Conservation (phyloP, 2,797 vertebrate species). For the Hemibagrus guttatus region DNA sequence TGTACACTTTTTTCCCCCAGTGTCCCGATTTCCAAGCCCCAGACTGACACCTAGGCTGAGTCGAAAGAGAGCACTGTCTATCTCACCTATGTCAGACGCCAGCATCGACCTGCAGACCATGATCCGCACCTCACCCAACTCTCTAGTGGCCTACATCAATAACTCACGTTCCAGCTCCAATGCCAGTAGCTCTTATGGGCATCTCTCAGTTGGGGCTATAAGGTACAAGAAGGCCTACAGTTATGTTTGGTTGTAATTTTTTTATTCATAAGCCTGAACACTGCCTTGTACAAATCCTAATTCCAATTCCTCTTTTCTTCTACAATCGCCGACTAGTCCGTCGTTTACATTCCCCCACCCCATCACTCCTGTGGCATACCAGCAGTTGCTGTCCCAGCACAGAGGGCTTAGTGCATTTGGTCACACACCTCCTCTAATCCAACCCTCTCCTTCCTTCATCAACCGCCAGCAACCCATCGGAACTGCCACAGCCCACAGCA, state of each 20-base stretch:
- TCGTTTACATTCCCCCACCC: conserved; percentile 94
- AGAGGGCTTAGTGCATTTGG: conserved; percentile 88
- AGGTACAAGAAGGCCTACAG: conserved; percentile 71
- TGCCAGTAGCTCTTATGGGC: conserved; percentile 90
- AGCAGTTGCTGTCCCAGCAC: conserved; percentile 94
- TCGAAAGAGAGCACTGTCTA: conserved; percentile 90
- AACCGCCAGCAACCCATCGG: conserved; percentile 78
- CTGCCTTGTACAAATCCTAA: conserved; percentile 21
- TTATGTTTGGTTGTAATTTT: background rate
- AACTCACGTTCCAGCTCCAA: conserved; percentile 93
- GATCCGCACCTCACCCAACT: conserved; percentile 96
- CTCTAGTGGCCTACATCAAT: conserved; percentile 96
- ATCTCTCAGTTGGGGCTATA: conserved; percentile 88
- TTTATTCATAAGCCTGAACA: background rate
- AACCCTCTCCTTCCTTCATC: conserved; percentile 83
- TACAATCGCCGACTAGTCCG: conserved; percentile 73
- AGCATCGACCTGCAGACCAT: conserved; percentile 96
- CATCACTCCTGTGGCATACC: conserved; percentile 92
- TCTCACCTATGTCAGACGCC: conserved; percentile 91
- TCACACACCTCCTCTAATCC: conserved; percentile 89
- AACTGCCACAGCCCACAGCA: conserved; percentile 64
- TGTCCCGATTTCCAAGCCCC: conserved; percentile 90
- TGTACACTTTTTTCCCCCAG: conserved; percentile 65
- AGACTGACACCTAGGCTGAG: conserved; percentile 86
- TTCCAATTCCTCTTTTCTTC: conserved; percentile 8